These are phyloP conservation scores for Chelon auratus DNA, from an alignment of 2,797 vertebrate species.

Conservation along the genomic window DNA sequence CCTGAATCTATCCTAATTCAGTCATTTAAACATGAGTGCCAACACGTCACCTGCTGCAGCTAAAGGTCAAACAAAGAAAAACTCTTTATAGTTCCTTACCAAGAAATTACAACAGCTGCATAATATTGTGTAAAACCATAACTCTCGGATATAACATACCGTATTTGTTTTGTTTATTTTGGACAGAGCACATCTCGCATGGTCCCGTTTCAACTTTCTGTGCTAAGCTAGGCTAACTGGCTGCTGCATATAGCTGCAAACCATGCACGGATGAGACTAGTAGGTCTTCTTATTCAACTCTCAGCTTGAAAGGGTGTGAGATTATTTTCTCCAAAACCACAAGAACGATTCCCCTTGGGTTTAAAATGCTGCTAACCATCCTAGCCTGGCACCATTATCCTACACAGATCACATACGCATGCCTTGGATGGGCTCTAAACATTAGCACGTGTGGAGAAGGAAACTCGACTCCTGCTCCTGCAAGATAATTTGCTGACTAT, in stretches of 20 bases:
- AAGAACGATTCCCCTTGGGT: background rate
- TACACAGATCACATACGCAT: too few relatives aligned
- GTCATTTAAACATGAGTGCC: slow-evolving; percentile 1
- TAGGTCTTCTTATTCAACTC: background rate
- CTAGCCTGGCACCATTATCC: too few relatives aligned
- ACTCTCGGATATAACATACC: too few relatives aligned
- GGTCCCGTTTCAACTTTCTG: background rate
- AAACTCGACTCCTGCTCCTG: background rate
- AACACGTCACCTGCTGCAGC: slow-evolving; percentile 6
- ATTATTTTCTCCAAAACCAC: background rate
- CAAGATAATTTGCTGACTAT: slow-evolving; percentile 8
- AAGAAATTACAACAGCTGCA: too few relatives aligned
- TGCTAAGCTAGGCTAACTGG: background rate
- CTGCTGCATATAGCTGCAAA: too few relatives aligned
- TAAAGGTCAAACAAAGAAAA: background rate
- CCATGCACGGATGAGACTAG: background rate
- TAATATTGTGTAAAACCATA: too few relatives aligned
- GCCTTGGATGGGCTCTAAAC: too few relatives aligned
- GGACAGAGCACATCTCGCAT: too few relatives aligned
- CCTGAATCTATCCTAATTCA: slow-evolving; percentile 50
- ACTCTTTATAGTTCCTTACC: too few relatives aligned
- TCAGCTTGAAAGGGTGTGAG: background rate
- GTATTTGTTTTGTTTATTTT: too few relatives aligned
- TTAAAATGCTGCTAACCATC: too few relatives aligned
- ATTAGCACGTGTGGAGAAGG: too few relatives aligned